Evolutionary conservation across 2,113 vertebrate genomes (phyloP).

Genomic region (Indicator indicator): DNA sequence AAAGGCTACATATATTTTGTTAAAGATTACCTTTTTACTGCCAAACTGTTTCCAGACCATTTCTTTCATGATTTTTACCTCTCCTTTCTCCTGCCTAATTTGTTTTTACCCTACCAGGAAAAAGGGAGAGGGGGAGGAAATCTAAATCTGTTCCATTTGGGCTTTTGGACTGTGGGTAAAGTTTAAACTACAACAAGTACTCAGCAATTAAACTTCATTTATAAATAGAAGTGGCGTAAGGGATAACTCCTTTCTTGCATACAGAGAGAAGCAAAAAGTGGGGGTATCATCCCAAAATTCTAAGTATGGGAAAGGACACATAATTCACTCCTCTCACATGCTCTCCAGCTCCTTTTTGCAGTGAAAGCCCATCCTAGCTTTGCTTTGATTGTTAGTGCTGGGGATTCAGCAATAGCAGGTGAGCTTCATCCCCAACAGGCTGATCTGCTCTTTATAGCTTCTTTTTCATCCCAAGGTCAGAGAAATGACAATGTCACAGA

Average conservation of each 20-base stretch:
- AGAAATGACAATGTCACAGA: not conserved
- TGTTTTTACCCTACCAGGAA: no score
- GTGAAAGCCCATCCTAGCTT: not conserved
- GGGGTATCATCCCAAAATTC: not conserved
- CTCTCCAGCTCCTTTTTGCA: not conserved
- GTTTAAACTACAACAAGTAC: not conserved
- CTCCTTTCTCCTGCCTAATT: no score
- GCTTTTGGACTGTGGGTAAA: no score
- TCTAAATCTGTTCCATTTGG: no score
- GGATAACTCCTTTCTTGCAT: not conserved
- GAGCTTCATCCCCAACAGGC: not conserved
- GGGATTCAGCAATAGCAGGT: not conserved
- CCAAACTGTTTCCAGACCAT: no score
- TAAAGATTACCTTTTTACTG: no score
- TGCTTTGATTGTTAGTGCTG: not conserved
- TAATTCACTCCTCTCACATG: slow-evolving; percentile 27
- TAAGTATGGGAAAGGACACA: not conserved
- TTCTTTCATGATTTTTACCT: no score
- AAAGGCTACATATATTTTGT: no score
- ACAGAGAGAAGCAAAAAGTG: not conserved
- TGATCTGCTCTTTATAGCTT: not conserved
- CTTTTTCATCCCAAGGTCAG: not conserved
- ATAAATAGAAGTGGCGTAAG: not conserved
- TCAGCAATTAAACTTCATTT: not conserved
- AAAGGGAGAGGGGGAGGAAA: no score